These are phyloP conservation scores for Zootoca vivipara DNA, from an alignment of 2,113 vertebrate genomes.

Conservation along the genomic window DNA sequence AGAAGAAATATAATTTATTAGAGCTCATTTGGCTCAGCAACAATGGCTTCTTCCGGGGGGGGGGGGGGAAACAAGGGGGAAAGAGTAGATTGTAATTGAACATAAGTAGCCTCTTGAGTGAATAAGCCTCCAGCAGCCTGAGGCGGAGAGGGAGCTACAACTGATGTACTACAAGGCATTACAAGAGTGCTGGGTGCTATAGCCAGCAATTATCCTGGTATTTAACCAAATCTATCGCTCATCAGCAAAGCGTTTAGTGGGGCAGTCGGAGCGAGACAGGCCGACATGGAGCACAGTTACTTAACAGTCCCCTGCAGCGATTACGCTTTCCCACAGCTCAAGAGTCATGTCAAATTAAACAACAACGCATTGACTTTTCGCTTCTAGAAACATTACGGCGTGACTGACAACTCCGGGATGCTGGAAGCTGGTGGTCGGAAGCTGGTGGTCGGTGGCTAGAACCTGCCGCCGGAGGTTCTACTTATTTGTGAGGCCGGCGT, in stretches of 20 bases:
- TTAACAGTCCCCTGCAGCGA: constrained; percentile 83
- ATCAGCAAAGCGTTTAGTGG: constrained; percentile 81
- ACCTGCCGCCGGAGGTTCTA: constrained; percentile 12
- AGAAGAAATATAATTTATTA: constrained; percentile 69
- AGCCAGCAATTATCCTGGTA: constrained; percentile 88
- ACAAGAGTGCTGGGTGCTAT: constrained; percentile 74
- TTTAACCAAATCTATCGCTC: constrained; percentile 89
- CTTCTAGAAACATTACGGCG: constrained; percentile 77
- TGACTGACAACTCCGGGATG: constrained; percentile 78
- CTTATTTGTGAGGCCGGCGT: background rate
- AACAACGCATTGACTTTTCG: constrained; percentile 82
- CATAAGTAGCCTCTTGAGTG: constrained; percentile 63
- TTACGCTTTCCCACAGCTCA: constrained; percentile 71
- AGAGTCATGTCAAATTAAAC: constrained; percentile 83
- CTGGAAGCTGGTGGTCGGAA: constrained; percentile 44
- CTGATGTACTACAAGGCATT: constrained; percentile 90
- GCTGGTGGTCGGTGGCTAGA: constrained; percentile 57
- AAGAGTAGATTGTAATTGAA: constrained; percentile 76
- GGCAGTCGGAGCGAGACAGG: constrained; percentile 73
- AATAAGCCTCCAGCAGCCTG: constrained; percentile 81
- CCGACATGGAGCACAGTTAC: constrained; percentile 79
- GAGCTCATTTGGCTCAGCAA: constrained; percentile 73
- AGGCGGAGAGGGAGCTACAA: constrained; percentile 82
- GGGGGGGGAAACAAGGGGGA: constrained; percentile 59
- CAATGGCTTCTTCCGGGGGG: constrained; percentile 79